These are phyloP conservation scores for Petrophora chlorosata DNA, from an alignment of 2,888 invertebrate genomes.

Conservation along the genomic window DNA sequence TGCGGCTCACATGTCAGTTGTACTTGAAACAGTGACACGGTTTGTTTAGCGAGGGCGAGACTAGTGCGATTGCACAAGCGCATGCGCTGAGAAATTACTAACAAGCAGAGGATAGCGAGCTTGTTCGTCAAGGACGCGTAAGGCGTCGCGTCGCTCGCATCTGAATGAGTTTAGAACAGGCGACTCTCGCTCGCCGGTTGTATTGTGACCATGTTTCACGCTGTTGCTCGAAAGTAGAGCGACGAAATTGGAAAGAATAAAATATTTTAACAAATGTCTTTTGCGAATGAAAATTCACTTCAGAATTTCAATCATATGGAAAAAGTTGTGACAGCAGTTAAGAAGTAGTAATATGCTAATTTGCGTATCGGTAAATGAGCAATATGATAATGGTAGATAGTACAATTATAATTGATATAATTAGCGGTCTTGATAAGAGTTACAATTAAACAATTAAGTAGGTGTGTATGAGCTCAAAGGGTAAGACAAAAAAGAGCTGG, in stretches of 20 bases:
- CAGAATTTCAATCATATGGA: background rate
- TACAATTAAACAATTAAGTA: no score
- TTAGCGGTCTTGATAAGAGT: no score
- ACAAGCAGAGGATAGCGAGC: slow-evolving; percentile 65
- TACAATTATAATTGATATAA: no score
- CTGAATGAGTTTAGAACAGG: slow-evolving; percentile 49
- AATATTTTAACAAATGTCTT: background rate
- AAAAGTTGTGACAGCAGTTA: slow-evolving; percentile 6
- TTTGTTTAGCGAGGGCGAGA: slow-evolving; percentile 68
- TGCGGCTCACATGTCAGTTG: slow-evolving; percentile 49
- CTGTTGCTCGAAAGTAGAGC: slow-evolving; percentile 6
- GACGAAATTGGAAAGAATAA: background rate
- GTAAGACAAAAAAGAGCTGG: no score
- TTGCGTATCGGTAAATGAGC: no score
- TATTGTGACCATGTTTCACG: slow-evolving; percentile 19
- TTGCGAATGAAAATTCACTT: slow-evolving; percentile 9
- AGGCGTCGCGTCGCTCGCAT: slow-evolving; percentile 55
- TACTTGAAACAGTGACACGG: slow-evolving; percentile 80
- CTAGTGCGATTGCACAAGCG: slow-evolving; percentile 68
- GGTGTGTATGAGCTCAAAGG: no score
- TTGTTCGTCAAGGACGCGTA: slow-evolving; percentile 66
- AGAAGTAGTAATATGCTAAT: background rate
- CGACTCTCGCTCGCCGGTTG: background rate
- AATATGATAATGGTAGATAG: no score
- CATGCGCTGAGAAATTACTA: slow-evolving; percentile 73